Evolutionary conservation across 1,140 invertebrate species (phyloP).

Genomic region (Pogonus chalceus): DNA sequence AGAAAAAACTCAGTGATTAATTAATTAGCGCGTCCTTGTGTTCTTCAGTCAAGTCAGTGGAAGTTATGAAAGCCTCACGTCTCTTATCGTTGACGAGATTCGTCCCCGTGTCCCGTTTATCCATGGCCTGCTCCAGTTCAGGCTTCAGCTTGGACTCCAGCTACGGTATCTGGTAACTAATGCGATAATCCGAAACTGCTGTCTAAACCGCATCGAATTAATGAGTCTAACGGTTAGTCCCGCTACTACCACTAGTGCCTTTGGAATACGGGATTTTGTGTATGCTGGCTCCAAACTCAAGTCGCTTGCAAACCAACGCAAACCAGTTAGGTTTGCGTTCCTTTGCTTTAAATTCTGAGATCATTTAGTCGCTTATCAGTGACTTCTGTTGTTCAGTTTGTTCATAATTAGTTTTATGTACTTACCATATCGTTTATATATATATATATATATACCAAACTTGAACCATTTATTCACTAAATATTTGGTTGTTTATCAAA

Average conservation of each 20-base stretch:
- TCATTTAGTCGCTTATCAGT: too few relatives aligned
- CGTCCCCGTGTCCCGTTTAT: neutral
- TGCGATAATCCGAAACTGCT: slow-evolving; percentile 11
- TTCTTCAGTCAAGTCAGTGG: neutral
- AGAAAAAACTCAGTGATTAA: too few relatives aligned
- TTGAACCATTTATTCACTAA: too few relatives aligned
- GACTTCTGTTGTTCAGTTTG: too few relatives aligned
- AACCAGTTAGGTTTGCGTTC: too few relatives aligned
- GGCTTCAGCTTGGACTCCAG: neutral
- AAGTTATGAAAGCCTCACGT: neutral
- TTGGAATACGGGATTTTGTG: slow-evolving; percentile 10
- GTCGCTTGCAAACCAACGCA: too few relatives aligned
- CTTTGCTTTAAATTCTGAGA: too few relatives aligned
- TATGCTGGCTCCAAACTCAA: neutral
- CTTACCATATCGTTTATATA: too few relatives aligned
- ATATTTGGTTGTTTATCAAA: too few relatives aligned
- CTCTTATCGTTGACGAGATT: neutral
- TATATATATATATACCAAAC: too few relatives aligned
- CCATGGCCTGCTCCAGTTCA: neutral
- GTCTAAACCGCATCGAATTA: slow-evolving; percentile 21
- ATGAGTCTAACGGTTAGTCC: slow-evolving; percentile 16
- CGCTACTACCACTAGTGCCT: slow-evolving; percentile 13
- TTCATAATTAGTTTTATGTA: too few relatives aligned
- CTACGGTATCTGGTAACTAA: neutral
- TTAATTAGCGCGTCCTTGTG: too few relatives aligned